Conservation (phyloP, 2,797 vertebrate species). For the Malurus leucopterus region DNA sequence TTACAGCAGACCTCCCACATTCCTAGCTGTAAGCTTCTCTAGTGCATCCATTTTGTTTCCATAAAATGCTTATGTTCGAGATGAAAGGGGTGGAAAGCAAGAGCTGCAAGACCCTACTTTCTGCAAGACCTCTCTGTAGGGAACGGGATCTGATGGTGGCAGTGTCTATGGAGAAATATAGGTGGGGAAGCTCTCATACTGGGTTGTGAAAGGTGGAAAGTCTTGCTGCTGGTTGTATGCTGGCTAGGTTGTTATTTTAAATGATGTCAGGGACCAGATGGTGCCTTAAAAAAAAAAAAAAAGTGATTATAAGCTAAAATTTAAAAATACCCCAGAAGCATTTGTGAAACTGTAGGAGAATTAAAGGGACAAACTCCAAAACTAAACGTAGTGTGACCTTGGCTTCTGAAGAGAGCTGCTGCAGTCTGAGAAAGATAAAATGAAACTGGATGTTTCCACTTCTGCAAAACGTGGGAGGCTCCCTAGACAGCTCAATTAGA, state of each 20-base stretch:
- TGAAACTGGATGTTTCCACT: neutral
- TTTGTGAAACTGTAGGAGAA: neutral
- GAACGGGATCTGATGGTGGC: fast-evolving
- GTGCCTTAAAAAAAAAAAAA: neutral
- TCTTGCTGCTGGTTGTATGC: neutral
- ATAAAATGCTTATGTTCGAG: neutral
- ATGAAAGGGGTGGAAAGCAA: neutral
- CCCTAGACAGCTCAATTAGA: conserved; percentile 17
- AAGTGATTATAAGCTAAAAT: conserved; percentile 20
- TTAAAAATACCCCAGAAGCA: conserved; percentile 25
- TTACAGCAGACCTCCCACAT: neutral
- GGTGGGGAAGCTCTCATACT: neutral
- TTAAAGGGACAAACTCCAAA: conserved; percentile 35
- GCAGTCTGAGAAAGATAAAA: neutral
- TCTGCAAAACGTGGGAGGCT: conserved; percentile 6
- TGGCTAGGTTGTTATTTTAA: conserved; percentile 36
- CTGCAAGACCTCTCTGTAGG: neutral
- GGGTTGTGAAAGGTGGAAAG: neutral
- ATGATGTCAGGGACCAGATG: conserved; percentile 36
- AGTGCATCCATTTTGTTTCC: neutral
- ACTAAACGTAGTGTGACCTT: neutral
- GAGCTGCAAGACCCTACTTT: neutral
- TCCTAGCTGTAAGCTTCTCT: neutral
- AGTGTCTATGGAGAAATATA: neutral
- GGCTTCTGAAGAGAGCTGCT: neutral